phyloP scores from a whole-genome alignment of 2,797 vertebrate species.

The Threskiornis aethiopicus region DNA sequence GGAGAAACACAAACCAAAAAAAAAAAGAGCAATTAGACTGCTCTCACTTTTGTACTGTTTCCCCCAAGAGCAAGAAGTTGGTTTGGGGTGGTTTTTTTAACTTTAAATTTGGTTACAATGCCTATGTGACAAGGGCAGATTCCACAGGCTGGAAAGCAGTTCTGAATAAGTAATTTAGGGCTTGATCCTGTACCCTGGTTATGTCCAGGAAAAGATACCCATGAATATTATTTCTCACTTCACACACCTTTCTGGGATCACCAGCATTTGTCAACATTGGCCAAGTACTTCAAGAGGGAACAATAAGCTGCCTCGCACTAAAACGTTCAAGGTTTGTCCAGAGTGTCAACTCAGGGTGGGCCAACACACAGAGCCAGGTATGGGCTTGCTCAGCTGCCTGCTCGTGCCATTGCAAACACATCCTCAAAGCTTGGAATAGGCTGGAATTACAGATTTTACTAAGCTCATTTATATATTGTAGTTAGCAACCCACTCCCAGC shows the following conservation, averaged over 20 bases:
- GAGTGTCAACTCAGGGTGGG: background rate
- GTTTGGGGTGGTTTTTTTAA: background rate
- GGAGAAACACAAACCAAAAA: background rate
- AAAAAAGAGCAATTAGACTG: background rate
- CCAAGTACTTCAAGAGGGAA: background rate
- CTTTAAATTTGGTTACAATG: background rate
- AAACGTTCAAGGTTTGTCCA: accelerated
- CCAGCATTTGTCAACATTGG: too few species aligned
- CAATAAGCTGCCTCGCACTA: background rate
- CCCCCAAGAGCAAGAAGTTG: background rate
- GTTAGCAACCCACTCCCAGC: background rate
- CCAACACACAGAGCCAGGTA: too few species aligned
- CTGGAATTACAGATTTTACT: background rate
- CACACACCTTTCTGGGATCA: accelerated
- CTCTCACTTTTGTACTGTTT: background rate
- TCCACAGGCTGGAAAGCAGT: background rate
- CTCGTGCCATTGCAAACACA: accelerated
- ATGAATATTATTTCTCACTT: accelerated
- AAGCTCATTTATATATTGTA: background rate
- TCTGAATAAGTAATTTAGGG: background rate
- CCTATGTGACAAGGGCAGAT: background rate
- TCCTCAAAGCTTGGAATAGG: background rate
- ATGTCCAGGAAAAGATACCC: background rate
- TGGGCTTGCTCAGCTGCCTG: background rate
- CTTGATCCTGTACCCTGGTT: background rate